Percentiles rank a stretch among this genome's conserved stretches.
Evolutionary conservation across 2,113 vertebrate species (phyloP).

Genomic region (Malurus alboscapulatus): DNA sequence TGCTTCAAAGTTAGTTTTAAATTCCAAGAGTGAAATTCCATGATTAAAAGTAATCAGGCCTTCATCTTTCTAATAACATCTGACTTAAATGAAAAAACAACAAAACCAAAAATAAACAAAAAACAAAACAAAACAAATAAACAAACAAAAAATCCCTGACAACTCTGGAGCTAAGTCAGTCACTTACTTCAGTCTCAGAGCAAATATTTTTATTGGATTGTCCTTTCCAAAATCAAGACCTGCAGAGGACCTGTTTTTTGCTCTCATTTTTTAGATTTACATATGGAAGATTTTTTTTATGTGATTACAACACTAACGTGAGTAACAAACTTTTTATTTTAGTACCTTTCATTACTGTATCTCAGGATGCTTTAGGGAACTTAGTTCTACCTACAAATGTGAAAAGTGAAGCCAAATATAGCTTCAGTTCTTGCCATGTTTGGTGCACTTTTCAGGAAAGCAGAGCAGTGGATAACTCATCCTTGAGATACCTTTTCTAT

Average conservation of each 20-base stretch:
- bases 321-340: not conserved
- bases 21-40: not conserved
- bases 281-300: not conserved
- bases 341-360: not conserved
- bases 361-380: not conserved
- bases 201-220: not conserved
- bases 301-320: not conserved
- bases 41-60: not conserved
- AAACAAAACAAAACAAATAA: not conserved
- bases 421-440: not conserved
- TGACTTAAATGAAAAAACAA: not conserved
- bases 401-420: not conserved
- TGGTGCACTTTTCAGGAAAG: not conserved
- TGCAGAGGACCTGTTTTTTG: not conserved
- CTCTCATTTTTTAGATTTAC: not conserved
- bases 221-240: not conserved
- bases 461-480: not conserved
- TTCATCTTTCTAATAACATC: not conserved
- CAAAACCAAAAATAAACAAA: not conserved
- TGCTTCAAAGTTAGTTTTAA: not conserved
- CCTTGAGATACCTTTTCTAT: not conserved
- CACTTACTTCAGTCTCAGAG: not conserved
- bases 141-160: not conserved
- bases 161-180: not conserved
- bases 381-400: not conserved